phyloP scores from a whole-genome alignment of 2,888 invertebrate genomes.

The Conops quadrifasciatus region DNA sequence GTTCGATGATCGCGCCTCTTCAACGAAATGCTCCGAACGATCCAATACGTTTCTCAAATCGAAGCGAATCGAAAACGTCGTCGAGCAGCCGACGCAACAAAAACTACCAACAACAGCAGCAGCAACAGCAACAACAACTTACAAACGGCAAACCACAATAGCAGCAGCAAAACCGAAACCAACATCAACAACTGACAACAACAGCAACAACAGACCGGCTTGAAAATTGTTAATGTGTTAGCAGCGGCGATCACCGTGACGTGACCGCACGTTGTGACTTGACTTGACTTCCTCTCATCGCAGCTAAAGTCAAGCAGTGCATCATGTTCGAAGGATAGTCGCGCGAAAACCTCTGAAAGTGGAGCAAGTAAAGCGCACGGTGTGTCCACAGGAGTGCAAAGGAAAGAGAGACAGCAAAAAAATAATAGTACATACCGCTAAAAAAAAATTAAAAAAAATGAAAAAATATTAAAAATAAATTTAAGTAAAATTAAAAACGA shows the following conservation, averaged over 20 bases:
- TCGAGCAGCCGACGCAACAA: too few relatives aligned
- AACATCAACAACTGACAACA: slow-evolving; percentile 9
- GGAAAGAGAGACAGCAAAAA: too few relatives aligned
- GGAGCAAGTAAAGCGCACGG: slow-evolving; percentile 28
- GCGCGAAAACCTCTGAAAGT: slow-evolving; percentile 24
- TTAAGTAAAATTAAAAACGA: not conserved
- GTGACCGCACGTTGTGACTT: not conserved
- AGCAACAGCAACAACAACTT: not conserved
- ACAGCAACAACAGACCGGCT: slow-evolving; percentile 1
- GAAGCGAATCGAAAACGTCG: too few relatives aligned
- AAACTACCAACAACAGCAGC: not conserved
- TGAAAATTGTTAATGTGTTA: not conserved
- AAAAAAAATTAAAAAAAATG: too few relatives aligned
- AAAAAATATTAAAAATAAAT: not conserved
- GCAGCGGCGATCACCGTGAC: slow-evolving; percentile 2
- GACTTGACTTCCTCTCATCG: slow-evolving; percentile 3
- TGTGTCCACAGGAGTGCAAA: not conserved
- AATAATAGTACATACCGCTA: too few relatives aligned
- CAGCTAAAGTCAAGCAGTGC: slow-evolving; percentile 8
- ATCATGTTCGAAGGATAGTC: slow-evolving; percentile 24
- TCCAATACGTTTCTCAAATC: too few relatives aligned
- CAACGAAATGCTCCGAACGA: too few relatives aligned
- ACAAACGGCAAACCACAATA: not conserved
- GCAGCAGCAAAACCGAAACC: not conserved
- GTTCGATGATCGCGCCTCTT: too few relatives aligned